Evolutionary conservation across 2,888 invertebrate species (phyloP), one percentile per base, ranked within the genome.

Genomic region (Volucella zonaria): DNA sequence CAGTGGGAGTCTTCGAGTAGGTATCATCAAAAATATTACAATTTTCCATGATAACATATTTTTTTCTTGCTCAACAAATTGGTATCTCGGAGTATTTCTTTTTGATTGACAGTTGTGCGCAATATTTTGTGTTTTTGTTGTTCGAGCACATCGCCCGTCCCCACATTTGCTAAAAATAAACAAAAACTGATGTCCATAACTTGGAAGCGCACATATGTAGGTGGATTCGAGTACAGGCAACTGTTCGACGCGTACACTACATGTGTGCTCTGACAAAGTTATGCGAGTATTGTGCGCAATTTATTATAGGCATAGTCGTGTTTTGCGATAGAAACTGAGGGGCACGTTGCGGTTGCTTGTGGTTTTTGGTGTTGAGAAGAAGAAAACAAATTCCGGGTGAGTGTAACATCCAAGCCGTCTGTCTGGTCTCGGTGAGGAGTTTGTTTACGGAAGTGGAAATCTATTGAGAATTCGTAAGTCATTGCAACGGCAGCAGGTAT

Each of bases 21-120:
- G 42, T 43, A 45, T 18, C 2, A 43, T 31, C 40, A 3, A 42
- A 62, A 54, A 45, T 43, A 45, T 43, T 31, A 2, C 52, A 52
- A 71, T 38, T 52, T 23, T 59, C 14, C 31, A 42, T 73, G 71
- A 71, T 61, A 71, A 61, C 42, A 15, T 42, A 38, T 42, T 59
- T n/a, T 23, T 4, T 31, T 31, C 14, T 59, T 40, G 49, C 42
- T 31, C 31, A 31, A 31, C 31, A 31, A 15, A 10, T 49, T 9
- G 52, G 18, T 10, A 52, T 66, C 52, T 31, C 31, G 4, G 4
- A 6, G 45, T 0, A 10, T 45, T 45, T 45, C n/a, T 11, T 45
- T 45, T 68, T 68, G 54, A 56, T 54, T 45, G 43, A 42, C 49
- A 58, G 9, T 49, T 49, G 38, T 64, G 64, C 64, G 64, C 49